Evolutionary conservation across 2,888 invertebrate species (phyloP), one percentile per base, ranked within the genome.

Genomic region (Ichneumon xanthorius): DNA sequence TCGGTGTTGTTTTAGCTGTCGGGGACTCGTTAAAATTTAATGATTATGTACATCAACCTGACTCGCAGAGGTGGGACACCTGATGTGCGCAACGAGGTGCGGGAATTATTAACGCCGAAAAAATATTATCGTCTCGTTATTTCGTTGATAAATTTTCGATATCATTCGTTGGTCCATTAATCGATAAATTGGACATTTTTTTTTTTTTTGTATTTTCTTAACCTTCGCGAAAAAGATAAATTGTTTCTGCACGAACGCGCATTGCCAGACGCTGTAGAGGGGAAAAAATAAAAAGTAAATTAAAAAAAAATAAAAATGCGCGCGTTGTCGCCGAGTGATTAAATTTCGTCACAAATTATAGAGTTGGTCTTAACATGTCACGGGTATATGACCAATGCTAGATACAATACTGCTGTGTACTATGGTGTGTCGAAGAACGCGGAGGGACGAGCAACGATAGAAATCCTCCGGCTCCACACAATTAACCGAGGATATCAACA

Each of bases 401-500:
- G 72, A 37, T n/a, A 1, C n/a, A 50, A 19, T 45, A 73, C 67
- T 22, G 14, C 58, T 55, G 53, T 77, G 37, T 45, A 73, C 67
- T 40, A 26, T 77, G 55, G 65, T 77, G 37, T 77, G 58, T 61
- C 61, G 70, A 70, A 70, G 78, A 68, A 78, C 68, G 40, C 68
- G 33, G 48, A 71, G 48, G 30, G 58, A 70, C 61, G 58, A 63
- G 30, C 26, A 71, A 79, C 33, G 70, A 71, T 70, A 71, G 61
- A 61, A 79, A 79, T 70, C 70, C 70, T 79, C 84, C 85, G 87
- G 85, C 72, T 86, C 86, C 76, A 73, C 79, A 82, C 83, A 85
- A 67, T 71, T 76, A 88, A 86, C 85, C 87, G 88, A 86, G 87
- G 84, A 89, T 88, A 82, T 88, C 88, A 87, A 88, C 88, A 87